Percentiles rank a stretch among this genome's conserved stretches.
Conservation (phyloP, 2,888 invertebrate genomes). For the Hirudinaria manillensis region DNA sequence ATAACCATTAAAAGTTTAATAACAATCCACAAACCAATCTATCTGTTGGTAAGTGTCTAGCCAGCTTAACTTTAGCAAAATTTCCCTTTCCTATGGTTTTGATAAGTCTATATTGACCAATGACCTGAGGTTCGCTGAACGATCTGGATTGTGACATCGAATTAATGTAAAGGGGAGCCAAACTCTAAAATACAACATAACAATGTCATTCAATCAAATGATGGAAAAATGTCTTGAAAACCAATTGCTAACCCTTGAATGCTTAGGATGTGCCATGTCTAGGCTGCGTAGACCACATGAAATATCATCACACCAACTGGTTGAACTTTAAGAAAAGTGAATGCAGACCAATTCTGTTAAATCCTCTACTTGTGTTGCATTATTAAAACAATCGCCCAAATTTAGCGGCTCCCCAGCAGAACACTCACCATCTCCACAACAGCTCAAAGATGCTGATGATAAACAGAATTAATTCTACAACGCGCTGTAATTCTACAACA, state of each 20-base stretch:
- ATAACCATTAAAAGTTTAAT: background rate
- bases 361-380: too few relatives aligned
- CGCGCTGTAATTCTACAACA: too few relatives aligned
- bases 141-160: constrained; percentile 22
- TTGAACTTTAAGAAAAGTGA: too few relatives aligned
- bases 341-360: too few relatives aligned
- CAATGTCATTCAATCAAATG: background rate
- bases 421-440: too few relatives aligned
- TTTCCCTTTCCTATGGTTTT: constrained; percentile 99
- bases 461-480: too few relatives aligned
- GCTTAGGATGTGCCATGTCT: background rate
- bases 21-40: background rate
- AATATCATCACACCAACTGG: too few relatives aligned
- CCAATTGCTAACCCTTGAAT: constrained; percentile 1
- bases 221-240: background rate
- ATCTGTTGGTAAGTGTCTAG: constrained; percentile 21
- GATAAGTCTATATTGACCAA: constrained; percentile 60
- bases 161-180: constrained; percentile 20
- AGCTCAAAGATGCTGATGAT: too few relatives aligned
- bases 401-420: too few relatives aligned
- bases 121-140: constrained; percentile 15
- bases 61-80: constrained; percentile 54
- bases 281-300: too few relatives aligned
- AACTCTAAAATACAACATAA: constrained; percentile 8
- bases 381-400: too few relatives aligned